phyloP scores from a whole-genome alignment of 35 echinoderm and acorn worm species.

The Strongylocentrotus purpuratus region DNA sequence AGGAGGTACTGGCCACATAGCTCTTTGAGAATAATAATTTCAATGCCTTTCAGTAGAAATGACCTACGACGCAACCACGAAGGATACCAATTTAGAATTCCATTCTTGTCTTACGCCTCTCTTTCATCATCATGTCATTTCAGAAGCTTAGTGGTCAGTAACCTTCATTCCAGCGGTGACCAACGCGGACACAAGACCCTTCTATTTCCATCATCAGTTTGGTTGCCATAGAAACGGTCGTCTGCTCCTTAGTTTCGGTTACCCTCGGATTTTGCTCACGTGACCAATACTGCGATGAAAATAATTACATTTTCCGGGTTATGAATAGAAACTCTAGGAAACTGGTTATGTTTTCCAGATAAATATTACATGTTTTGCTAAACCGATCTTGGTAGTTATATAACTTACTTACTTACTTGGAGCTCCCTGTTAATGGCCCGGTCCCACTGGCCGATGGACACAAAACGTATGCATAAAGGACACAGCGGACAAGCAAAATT shows the following conservation, averaged over 20 bases:
- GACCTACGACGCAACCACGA: background rate
- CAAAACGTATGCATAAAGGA: background rate
- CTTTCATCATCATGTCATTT: slow-evolving; percentile 26
- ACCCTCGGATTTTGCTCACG: background rate
- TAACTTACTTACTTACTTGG: no score
- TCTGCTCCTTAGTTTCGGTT: background rate
- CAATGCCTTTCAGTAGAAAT: background rate
- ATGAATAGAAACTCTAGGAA: no score
- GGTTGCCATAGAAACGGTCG: background rate
- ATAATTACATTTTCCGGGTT: background rate
- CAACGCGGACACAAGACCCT: background rate
- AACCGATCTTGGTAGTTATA: no score
- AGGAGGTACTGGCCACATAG: no score
- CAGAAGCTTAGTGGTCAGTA: slow-evolving; percentile 3
- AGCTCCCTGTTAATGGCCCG: background rate
- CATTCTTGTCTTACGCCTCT: background rate
- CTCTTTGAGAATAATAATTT: no score
- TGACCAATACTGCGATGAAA: background rate
- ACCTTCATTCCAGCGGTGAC: slow-evolving; percentile 8
- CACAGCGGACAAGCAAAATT: slow-evolving; percentile 35
- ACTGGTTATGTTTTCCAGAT: no score
- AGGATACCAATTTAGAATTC: background rate
- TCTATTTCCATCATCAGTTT: background rate
- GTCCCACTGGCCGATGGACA: slow-evolving; percentile 24
- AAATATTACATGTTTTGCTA: no score